Evolutionary conservation across 2,113 vertebrate genomes (phyloP).

Genomic region (Oreochromis niloticus): DNA sequence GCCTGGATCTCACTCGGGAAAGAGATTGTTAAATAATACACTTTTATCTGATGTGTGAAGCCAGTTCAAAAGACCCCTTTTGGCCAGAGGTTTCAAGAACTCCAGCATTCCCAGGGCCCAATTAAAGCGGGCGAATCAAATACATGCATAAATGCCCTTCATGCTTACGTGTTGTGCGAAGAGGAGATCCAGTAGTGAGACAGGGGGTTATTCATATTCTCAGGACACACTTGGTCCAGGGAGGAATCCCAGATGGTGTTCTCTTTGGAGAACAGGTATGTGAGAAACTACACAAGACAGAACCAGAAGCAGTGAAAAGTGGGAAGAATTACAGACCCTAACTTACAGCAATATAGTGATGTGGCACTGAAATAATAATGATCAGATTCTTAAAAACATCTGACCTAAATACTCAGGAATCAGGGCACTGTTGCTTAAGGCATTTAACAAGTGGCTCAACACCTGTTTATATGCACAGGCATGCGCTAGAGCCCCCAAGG

Average conservation of each 20-base stretch:
- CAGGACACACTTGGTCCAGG: conserved; percentile 82
- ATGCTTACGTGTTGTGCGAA: conserved; percentile 96
- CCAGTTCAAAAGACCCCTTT: background rate
- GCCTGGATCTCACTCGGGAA: conserved; percentile 11
- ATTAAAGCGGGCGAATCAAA: background rate
- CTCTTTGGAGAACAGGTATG: conserved; percentile 98
- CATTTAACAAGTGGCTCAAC: background rate
- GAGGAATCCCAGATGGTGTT: conserved; percentile 91
- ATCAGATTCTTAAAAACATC: background rate
- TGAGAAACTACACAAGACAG: conserved; percentile 79
- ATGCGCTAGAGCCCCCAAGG: background rate
- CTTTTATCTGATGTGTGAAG: conserved; percentile 26
- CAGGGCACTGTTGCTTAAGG: background rate
- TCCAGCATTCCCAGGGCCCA: background rate
- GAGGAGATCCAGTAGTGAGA: conserved; percentile 99
- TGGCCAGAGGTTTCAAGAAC: background rate
- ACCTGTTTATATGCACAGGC: background rate
- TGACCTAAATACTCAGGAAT: background rate
- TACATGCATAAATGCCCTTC: background rate
- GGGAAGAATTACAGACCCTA: background rate
- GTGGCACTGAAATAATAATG: background rate
- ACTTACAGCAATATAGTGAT: background rate
- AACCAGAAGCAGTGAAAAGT: background rate
- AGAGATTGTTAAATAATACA: conserved; percentile 24
- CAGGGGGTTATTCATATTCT: conserved; percentile 95